Base-by-base conservation (phyloP, 2,888 invertebrate genomes). In the Diaprepes abbreviatus region DNA sequence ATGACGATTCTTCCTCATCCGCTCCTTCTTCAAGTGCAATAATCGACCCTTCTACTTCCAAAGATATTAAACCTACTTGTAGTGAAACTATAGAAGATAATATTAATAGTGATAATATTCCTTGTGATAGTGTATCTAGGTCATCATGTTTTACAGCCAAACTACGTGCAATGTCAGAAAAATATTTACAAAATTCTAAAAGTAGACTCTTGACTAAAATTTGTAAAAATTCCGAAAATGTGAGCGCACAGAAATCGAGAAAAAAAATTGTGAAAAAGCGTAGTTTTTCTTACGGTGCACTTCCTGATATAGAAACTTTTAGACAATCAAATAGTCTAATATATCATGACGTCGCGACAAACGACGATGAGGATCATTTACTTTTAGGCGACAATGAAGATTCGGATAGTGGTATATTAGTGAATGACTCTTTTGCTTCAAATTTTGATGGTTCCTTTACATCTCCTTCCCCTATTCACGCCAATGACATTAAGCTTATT, bases 401-500 rank as follows among this genome's bases (percentile, higher is more conserved):
- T 83, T 90, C 90, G 68, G 92, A 92, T 82, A 92, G 92, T 24
- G 92, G 92, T 36, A 92, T 92, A 76, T 85, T 92, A 79, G 90
- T 92, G 76, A 92, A 90, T 78, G 91, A 91, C 79, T 91, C 91
- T 0, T 90, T 90, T 65, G 74, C 82, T 84, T 75, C 82, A 84
- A 80, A 85, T 85, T 74, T 83, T 84, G 74, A 84, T n/a, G 65
- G 60, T 0, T 33, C 66, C 6, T 68, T 66, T 45, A 58, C 7
- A 6, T 48, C 54, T 33, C 28, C 50, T 21, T 54, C 60, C 7
- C 67, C 67, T n/a, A 21, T 60, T 12, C 50, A 59, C 21, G 17
- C 45, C 6, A 38, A 28, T 7, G 67, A 60, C 54, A 35, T 40
- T 4, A 67, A 67, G 54, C 31, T 43, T 21, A 43, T 54, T 17